Evolutionary conservation across 2,797 vertebrate species (phyloP).

Genomic region (Neomorphus geoffroyi): DNA sequence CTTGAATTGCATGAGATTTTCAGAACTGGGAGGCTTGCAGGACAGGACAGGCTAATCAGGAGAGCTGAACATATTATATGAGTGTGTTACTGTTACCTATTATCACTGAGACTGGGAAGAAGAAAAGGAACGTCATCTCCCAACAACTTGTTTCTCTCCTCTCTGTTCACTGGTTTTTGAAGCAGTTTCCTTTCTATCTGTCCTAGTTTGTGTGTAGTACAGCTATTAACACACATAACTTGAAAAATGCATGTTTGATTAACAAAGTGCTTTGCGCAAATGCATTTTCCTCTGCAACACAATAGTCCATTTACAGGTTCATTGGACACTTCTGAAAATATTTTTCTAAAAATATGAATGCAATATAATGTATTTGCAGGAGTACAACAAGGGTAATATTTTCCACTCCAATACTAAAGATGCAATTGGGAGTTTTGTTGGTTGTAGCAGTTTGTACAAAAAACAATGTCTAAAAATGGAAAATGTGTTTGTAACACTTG

Average conservation of each 20-base stretch:
- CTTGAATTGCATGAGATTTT: neutral
- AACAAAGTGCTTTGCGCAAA: neutral
- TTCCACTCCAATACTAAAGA: neutral
- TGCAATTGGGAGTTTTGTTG: neutral
- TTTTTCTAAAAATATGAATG: neutral
- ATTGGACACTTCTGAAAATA: neutral
- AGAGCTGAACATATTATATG: fast-evolving
- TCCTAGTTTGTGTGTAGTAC: neutral
- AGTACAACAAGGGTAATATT: neutral
- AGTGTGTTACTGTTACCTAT: fast-evolving
- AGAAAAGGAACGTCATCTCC: neutral
- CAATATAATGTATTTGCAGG: neutral
- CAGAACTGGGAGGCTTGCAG: neutral
- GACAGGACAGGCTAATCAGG: neutral
- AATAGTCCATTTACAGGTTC: neutral
- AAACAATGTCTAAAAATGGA: neutral
- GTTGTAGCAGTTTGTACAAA: neutral
- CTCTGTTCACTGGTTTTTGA: neutral
- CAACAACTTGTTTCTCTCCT: fast-evolving
- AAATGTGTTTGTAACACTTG: neutral
- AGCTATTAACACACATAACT: neutral
- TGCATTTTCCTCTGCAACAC: neutral
- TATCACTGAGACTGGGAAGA: neutral
- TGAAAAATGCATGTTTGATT: neutral
- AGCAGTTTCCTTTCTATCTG: neutral